Evolutionary conservation across 1,140 invertebrate species (phyloP), one percentile per base, ranked within the genome.

Genomic region (Fopius arisanus): DNA sequence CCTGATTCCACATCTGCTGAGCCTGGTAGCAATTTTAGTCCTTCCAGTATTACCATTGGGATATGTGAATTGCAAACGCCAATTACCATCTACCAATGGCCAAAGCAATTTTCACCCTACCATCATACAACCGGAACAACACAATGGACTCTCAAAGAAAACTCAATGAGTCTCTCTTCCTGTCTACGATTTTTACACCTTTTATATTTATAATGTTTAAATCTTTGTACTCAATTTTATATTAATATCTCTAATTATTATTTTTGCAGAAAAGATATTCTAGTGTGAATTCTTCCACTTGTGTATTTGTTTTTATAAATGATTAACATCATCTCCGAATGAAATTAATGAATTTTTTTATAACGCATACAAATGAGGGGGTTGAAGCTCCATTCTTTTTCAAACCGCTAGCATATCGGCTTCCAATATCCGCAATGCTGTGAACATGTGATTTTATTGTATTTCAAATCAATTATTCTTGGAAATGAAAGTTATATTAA

Each of bases 1-100:
- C 86, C 90, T 91, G 84, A 88, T 89, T 80, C 86, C 91, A 78
- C 92, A 93, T 82, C 76, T 92, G 66, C 75, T 90, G 71, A 89
- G 89, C 77, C 72, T 91, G 31, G 81, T 83, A 33, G 89, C 89
- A 67, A 87, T 91, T 72, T 78, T 89, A 71, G 69, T 91, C 71
- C 82, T 91, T 79, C 91, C 91, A 26, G 79, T 81, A 48, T 62
- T 86, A 62, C 78, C 76, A 16, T 14, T 74, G 16, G 37, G 26
- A 9, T 67, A 48, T 10, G 1, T 29, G 21, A 14, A 59, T n/a
- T 43, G 19, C 16, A 59, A 40, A 54, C 70, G 12, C 29, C 16
- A 28, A 19, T 12, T 28, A 26, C 10, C 54, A 59, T 26, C 16
- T 16, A 31, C 37, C 1, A 66, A 66, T 37, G 63, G 29, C 1